Base-by-base conservation (phyloP, 2,113 vertebrate genomes). In the Drymodes brunneopygia region DNA sequence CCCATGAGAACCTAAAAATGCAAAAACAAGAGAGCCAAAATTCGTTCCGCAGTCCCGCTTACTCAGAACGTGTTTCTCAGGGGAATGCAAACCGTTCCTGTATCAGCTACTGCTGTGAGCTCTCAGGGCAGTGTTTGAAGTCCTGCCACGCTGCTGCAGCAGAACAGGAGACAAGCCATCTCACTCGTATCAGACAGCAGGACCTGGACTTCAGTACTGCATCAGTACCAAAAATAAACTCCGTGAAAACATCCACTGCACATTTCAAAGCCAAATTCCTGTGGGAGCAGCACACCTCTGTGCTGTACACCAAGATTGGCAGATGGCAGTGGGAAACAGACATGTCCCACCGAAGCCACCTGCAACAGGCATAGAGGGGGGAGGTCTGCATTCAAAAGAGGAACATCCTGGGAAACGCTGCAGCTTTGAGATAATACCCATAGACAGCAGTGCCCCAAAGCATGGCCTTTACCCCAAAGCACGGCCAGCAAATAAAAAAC, bases 221-320 rank as follows among this genome's bases (percentile, higher is more conserved):
- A 70, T 28, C 65, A 57, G 56, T 35, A 81, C 73, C 22, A 45
- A 91, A 89, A 94, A 66, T 78, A 91, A 93, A 89, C 67, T 64
- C 36, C 60, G 53, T 0, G 0, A 53, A 91, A 93, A 91, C 60
- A 94, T 57, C 42, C 35, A 42, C 60, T 11, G 9, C 69, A 42
- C 0, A 0, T 47, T 81, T 70, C 88, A 74, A 84, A 92, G 60
- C 15, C 15, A 33, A 44, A 80, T 62, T 81, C 60, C 69, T 0
- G 1, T 0, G 2, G 84, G 13, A 91, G 56, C 36, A 61, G 77
- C 69, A 72, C 77, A 91, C n/a, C 60, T 89, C 90, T 1, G 1
- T 22, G 69, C 73, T 73, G 64, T 45, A 7, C 2, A 4, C 58
- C 47, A 40, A 25, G 47, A n/a, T 1, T 35, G 47, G 64, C 60